Base-by-base conservation (phyloP, 2,113 vertebrate genomes). In the Hucho hucho region DNA sequence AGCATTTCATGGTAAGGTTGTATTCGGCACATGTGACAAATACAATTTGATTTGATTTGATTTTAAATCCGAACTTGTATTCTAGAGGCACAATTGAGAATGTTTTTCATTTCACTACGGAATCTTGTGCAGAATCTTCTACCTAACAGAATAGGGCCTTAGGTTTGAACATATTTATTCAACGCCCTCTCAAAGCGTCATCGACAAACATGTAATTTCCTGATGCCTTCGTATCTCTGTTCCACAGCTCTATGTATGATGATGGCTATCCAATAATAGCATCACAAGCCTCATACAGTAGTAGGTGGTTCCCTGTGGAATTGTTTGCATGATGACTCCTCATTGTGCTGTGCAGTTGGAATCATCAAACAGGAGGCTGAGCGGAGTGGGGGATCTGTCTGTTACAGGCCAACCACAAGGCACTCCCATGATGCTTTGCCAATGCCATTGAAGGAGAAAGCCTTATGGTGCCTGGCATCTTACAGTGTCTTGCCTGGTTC, bases 231-330 rank as follows among this genome's bases (percentile, higher is more conserved):
- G 7, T 18, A 61, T 61, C 58, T 25, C 37, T 13, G 37, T 47
- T 47, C 72, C 80, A 64, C 68, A 66, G 6, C 26, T 29, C 69
- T 25, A 29, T 29, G 67, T 22, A 4, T 72, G 70, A 69, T 14
- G 3, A 69, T 14, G 2, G 70, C 79, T 49, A 22, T 32, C 56
- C 74, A 71, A 75, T 63, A 79, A 26, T 47, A 65, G 61, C 6
- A 75, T 3, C 1, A 32, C 75, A 64, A 72, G 75, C 7, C 1
- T 4, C 59, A 61, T 24, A 7, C 58, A 64, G 25, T 29, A 70
- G 77, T 80, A 61, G 75, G 76, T 74, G 76, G 75, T 24, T 77
- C 68, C 75, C 12, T 6, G 66, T 88, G 81, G 84, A 78, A 81
- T 77, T 32, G 24, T 64, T 25, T 81, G 75, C 67, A 24, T 53